These are phyloP conservation scores for Zapornia atra DNA, from an alignment of 2,113 vertebrate species.

Conservation along the genomic window DNA sequence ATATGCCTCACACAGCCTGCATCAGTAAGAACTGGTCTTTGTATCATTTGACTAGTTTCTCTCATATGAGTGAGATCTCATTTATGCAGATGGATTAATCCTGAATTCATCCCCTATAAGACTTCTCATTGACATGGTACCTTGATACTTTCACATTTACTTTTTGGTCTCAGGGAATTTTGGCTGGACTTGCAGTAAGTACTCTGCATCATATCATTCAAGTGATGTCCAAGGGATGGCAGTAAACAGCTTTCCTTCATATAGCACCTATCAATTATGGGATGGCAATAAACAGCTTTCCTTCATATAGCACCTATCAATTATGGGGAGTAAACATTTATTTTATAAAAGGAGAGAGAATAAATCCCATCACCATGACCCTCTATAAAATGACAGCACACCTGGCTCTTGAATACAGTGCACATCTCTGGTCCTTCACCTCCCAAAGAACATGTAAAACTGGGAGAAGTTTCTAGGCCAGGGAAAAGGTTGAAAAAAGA, in stretches of 20 bases:
- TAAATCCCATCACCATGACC: background rate
- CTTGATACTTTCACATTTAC: background rate
- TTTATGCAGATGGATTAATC: background rate
- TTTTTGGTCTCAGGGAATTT: background rate
- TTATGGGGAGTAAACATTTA: background rate
- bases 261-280: background rate
- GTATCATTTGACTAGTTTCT: background rate
- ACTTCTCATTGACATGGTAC: accelerated
- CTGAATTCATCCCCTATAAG: background rate
- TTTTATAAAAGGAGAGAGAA: background rate
- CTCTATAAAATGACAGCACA: background rate
- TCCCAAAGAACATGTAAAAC: background rate
- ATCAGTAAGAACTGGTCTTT: background rate
- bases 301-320: background rate
- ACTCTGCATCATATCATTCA: background rate
- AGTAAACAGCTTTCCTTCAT: constrained; percentile 3
- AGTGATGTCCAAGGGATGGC: background rate
- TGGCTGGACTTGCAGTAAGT: background rate
- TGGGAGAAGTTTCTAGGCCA: background rate
- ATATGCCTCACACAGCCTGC: background rate
- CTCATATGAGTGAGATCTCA: background rate
- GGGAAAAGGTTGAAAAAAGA: background rate
- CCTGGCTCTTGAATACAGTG: background rate
- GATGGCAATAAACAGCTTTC: constrained; percentile 19
- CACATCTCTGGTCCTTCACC: background rate